These are phyloP conservation scores for Epizoanthus scotinus DNA, from an alignment of 92 coral and sea anemone species.

Conservation along the genomic window DNA sequence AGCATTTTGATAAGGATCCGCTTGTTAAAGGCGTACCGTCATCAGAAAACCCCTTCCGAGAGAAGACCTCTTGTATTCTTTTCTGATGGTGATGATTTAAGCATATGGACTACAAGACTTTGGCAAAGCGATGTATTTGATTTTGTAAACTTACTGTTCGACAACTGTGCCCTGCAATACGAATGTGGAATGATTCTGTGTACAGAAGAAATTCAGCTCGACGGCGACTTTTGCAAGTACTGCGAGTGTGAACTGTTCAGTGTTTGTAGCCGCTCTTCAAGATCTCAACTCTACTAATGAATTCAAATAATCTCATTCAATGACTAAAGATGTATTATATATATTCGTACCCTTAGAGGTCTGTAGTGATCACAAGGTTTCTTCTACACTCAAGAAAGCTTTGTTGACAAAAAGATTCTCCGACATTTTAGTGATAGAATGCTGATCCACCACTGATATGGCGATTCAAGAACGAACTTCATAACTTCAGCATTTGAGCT, in stretches of 20 bases:
- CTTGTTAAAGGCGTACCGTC: slow-evolving; percentile 64
- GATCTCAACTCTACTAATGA: neutral
- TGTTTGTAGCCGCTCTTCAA: neutral
- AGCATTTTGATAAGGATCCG: slow-evolving; percentile 55
- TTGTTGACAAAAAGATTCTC: slow-evolving; percentile 3
- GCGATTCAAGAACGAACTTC: neutral
- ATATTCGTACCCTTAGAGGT: neutral
- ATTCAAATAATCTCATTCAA: neutral
- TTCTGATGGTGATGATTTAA: slow-evolving; percentile 19
- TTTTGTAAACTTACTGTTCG: slow-evolving; percentile 12
- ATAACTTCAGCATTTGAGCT: neutral
- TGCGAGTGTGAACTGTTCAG: too few relatives aligned
- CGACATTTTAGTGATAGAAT: too few relatives aligned
- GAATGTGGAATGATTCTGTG: neutral
- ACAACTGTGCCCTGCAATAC: slow-evolving; percentile 1
- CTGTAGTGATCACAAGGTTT: too few relatives aligned
- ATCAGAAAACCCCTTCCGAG: slow-evolving; percentile 66
- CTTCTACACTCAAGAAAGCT: neutral
- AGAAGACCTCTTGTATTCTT: slow-evolving; percentile 52
- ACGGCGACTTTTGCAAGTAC: neutral
- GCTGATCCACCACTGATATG: neutral
- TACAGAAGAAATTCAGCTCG: slow-evolving; percentile 1
- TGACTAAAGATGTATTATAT: neutral
- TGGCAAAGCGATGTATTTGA: slow-evolving; percentile 7
- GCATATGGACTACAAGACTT: slow-evolving; percentile 19